Conservation (phyloP, 1,140 invertebrate genomes). For the Hylaeus anthracinus region DNA sequence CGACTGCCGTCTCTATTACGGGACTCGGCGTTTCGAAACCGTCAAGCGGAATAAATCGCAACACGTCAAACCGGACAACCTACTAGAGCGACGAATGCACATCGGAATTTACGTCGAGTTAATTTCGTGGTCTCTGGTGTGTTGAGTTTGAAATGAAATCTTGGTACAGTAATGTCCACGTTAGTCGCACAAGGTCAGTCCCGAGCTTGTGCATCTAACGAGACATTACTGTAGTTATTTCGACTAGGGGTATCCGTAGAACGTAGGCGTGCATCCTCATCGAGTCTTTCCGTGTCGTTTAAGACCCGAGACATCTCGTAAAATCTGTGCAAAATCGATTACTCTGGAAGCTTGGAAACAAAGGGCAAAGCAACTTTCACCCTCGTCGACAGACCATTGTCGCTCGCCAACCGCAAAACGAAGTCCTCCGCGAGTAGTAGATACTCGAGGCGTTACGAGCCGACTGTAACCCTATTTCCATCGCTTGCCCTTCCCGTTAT, state of each 20-base stretch:
- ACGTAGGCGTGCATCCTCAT: too few species aligned
- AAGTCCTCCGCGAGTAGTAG: background rate
- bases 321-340: background rate
- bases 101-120: slow-evolving; percentile 16
- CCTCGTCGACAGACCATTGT: background rate
- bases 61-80: slow-evolving; percentile 30
- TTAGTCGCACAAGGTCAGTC: too few species aligned
- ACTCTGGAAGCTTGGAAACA: background rate
- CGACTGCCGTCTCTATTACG: slow-evolving; percentile 8
- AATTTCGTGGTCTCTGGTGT: slow-evolving; percentile 8
- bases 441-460: background rate
- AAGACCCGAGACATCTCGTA: too few species aligned
- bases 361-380: background rate
- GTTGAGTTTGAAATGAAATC: too few species aligned
- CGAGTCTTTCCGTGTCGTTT: too few species aligned
- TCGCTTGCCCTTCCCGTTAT: background rate
- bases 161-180: too few species aligned
- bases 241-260: too few species aligned
- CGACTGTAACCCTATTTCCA: slow-evolving; percentile 26
- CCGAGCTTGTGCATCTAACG: too few species aligned
- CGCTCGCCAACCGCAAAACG: background rate
- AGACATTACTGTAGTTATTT: too few species aligned
- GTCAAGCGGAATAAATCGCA: slow-evolving; percentile 13
- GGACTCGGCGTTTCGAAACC: slow-evolving; percentile 18
- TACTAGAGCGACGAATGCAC: background rate